Conservation (phyloP, 2,888 invertebrate species). For the Ectropis crepuscularia region DNA sequence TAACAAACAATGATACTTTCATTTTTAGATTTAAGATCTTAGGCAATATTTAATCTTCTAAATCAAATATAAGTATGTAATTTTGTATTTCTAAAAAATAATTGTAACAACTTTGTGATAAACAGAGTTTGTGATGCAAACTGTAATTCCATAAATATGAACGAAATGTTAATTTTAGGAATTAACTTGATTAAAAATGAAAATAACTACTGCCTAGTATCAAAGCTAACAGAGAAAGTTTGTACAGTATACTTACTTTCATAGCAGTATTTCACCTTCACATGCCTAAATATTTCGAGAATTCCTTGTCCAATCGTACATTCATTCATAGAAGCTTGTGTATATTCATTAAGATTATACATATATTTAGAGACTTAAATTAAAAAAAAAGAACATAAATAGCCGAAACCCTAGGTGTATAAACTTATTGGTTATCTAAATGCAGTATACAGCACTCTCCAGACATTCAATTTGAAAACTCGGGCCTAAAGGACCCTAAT, state of each 20-base stretch:
- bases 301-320: too few relatives aligned
- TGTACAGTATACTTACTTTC: too few relatives aligned
- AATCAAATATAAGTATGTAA: slow-evolving; percentile 13
- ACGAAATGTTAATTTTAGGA: slow-evolving; percentile 8
- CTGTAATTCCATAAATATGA: slow-evolving; percentile 11
- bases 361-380: too few relatives aligned
- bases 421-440: too few relatives aligned
- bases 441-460: too few relatives aligned
- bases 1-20: slow-evolving; percentile 25
- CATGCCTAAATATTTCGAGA: background rate
- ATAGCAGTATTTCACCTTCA: background rate
- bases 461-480: too few relatives aligned
- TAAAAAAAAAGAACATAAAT: too few relatives aligned
- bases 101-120: slow-evolving; percentile 10
- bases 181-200: background rate
- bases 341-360: too few relatives aligned
- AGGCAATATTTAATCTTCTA: slow-evolving; percentile 29
- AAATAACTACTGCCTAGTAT: background rate
- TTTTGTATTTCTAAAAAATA: slow-evolving; percentile 25
- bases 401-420: too few relatives aligned
- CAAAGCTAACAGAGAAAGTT: too few relatives aligned
- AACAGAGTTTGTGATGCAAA: slow-evolving; percentile 4
- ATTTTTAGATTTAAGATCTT: slow-evolving; percentile 39
- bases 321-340: too few relatives aligned
- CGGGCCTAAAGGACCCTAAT: too few relatives aligned